phyloP scores from a whole-genome alignment of 2,888 invertebrate genomes.

The Melanostoma mellinum region DNA sequence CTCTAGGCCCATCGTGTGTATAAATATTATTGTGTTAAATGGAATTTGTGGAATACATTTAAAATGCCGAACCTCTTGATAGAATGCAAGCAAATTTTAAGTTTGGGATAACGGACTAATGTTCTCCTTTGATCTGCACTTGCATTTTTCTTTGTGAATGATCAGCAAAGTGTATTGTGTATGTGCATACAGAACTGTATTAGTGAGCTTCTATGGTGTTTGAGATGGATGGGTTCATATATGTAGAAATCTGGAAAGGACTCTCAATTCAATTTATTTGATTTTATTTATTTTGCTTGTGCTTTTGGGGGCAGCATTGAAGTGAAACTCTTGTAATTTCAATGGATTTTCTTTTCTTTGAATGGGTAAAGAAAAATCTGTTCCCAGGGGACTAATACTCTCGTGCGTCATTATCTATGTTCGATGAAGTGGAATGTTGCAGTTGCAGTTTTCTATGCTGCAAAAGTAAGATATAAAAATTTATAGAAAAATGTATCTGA shows the following conservation, averaged over 20 bases:
- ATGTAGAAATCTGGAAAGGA: conserved; percentile 14
- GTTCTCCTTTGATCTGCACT: conserved; percentile 52
- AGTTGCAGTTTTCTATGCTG: conserved; percentile 41
- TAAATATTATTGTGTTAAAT: conserved; percentile 60
- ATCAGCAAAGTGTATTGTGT: conserved; percentile 45
- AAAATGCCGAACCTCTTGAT: conserved; percentile 37
- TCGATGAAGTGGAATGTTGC: conserved; percentile 64
- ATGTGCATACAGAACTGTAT: not conserved
- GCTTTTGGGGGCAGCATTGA: conserved; percentile 17
- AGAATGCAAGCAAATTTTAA: conserved; percentile 22
- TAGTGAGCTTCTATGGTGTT: not conserved
- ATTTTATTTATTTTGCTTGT: conserved; percentile 57
- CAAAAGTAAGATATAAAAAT: conserved; percentile 53
- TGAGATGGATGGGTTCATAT: conserved; percentile 11
- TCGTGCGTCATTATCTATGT: conserved; percentile 63
- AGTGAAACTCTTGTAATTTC: conserved; percentile 51
- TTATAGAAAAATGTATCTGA: conserved; percentile 15
- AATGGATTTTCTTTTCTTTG: conserved; percentile 62
- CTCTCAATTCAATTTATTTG: conserved; percentile 56
- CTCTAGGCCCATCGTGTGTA: conserved; percentile 9
- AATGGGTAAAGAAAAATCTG: conserved; percentile 16
- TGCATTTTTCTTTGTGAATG: conserved; percentile 53
- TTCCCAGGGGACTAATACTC: conserved; percentile 43
- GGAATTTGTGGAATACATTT: conserved; percentile 47
- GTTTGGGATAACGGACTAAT: conserved; percentile 29